Evolutionary conservation across 2,113 vertebrate species (phyloP).

Genomic region (Ahaetulla prasina): DNA sequence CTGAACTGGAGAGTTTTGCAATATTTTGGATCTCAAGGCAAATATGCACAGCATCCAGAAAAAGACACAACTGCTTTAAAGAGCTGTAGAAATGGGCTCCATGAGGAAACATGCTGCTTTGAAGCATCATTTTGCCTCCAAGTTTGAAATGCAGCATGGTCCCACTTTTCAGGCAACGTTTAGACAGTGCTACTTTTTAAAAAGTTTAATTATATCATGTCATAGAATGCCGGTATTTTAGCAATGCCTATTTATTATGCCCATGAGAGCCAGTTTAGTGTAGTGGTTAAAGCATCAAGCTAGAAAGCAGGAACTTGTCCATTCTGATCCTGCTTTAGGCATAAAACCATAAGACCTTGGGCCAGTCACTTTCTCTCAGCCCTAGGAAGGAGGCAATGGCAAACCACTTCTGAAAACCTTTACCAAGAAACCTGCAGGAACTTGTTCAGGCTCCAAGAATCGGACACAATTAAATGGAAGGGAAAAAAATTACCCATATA

Average conservation of each 20-base stretch:
- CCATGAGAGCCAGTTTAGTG: neutral
- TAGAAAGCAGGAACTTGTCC: neutral
- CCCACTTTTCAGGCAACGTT: neutral
- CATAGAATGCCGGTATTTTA: neutral
- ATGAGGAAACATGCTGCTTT: neutral
- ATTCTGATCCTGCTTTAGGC: neutral
- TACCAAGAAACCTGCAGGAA: neutral
- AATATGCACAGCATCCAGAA: neutral
- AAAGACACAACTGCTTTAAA: neutral
- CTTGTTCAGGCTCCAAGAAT: neutral
- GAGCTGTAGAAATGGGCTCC: neutral
- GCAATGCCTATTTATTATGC: neutral
- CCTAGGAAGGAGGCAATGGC: neutral
- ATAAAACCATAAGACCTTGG: neutral
- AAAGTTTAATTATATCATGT: neutral
- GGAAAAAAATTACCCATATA: neutral
- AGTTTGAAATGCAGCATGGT: neutral
- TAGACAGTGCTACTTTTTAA: neutral
- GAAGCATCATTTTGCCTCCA: neutral
- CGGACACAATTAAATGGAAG: neutral
- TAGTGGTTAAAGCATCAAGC: neutral
- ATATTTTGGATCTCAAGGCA: neutral
- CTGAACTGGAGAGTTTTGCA: neutral
- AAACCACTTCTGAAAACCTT: neutral
- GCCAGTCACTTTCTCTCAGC: neutral